These are phyloP conservation scores for Phyllostomus discolor DNA, from an alignment of 2,113 vertebrate species.

Conservation along the genomic window DNA sequence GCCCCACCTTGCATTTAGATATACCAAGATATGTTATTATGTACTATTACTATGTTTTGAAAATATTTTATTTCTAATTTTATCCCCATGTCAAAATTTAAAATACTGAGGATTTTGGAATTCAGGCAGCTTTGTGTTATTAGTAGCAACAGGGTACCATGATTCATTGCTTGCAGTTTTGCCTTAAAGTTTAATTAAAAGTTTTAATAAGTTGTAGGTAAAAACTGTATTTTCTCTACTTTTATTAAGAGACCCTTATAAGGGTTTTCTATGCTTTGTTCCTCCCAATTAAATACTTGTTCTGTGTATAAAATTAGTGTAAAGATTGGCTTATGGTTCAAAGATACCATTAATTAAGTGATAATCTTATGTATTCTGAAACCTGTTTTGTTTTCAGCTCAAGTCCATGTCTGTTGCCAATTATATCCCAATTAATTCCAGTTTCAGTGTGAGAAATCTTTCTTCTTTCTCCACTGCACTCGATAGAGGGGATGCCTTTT, in stretches of 20 bases:
- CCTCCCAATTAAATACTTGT: constrained; percentile 55
- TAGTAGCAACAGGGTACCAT: not conserved
- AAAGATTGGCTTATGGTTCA: constrained; percentile 65
- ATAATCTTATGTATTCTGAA: constrained; percentile 69
- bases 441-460: constrained; percentile 62
- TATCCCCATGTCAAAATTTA: not conserved
- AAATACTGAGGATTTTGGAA: not conserved
- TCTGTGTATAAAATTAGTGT: constrained; percentile 55
- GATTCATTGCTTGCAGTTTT: not conserved
- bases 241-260: not conserved
- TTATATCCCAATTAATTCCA: constrained; percentile 71
- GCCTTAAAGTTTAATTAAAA: constrained; percentile 23
- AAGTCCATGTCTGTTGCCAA: constrained; percentile 65
- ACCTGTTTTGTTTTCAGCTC: constrained; percentile 64
- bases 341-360: constrained; percentile 74
- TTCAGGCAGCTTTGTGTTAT: not conserved
- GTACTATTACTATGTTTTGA: not conserved
- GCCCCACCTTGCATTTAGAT: not conserved
- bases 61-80: not conserved
- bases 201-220: not conserved
- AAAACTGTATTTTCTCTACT: not conserved
- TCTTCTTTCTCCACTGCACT: not conserved
- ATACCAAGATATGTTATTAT: not conserved
- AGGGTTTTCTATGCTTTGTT: not conserved
- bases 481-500: not conserved